Evolutionary conservation across 2,888 invertebrate genomes (phyloP), one percentile per base, ranked within the genome.

Genomic region (Hemaris fuciformis): DNA sequence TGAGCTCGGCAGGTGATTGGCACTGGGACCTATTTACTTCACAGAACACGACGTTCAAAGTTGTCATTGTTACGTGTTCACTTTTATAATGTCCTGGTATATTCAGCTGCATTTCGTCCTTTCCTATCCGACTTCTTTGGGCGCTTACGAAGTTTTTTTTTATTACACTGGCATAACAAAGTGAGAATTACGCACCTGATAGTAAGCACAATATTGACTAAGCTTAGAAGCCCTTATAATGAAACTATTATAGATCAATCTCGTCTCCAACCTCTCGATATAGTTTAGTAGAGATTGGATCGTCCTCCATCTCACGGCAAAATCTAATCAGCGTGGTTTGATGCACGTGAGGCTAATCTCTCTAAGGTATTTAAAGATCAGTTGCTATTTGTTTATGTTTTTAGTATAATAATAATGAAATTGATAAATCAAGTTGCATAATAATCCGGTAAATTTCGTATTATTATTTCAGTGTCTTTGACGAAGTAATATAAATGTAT

Each of bases 1-100:
- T 34, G 59, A 45, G 20, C 45, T n/a, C 25, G 46, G 31, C 45
- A 59, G 46, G 46, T 59, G 59, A 59, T 45, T 58, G 58, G 58
- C 42, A 27, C 41, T 4, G n/a, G 45, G 34, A 46, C 22, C 59
- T 46, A 46, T 34, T 22, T 34, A 34, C 31, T 31, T 45, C 38
- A n/a, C n/a, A 10, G 15, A 25, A 22, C 20, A 46, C 31, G 18
- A 43, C 58, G 31, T 34, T 43, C 18, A 31, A 10, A 43, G 23
- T 3, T 2, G n/a, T 22, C 18, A 23, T 25, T 5, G 20, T 43
- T 27, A 20, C 43, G 41, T 23, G 22, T 38, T 20, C 3, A 23
- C 38, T 38, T 38, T 57, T 4, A 34, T n/a, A 23, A 15, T 23
- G 38, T 41, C 13, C 34, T 57, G 13, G 10, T 34, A 13, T 15